A percentile compares a stretch with the other conserved stretches of the same genome.
Evolutionary conservation across 2,113 vertebrate species (phyloP).

Genomic region (Paracanthobrama guichenoti): DNA sequence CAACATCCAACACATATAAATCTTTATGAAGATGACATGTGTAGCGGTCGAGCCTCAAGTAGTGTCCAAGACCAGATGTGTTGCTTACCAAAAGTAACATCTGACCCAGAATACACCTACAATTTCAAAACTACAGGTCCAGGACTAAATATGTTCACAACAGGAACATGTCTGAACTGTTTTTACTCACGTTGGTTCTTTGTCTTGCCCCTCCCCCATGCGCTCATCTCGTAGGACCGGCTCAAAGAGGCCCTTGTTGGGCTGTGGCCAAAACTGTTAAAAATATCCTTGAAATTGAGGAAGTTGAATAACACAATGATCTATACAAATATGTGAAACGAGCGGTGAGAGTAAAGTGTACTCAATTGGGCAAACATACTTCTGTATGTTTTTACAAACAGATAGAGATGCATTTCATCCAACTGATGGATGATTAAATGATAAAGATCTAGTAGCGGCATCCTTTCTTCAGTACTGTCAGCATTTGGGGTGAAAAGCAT

Average conservation of each 20-base stretch:
- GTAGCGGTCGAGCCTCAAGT: neutral
- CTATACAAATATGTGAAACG: neutral
- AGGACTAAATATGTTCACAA: neutral
- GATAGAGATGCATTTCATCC: neutral
- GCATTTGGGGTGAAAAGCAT: neutral
- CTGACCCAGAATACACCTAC: neutral
- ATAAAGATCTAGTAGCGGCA: neutral
- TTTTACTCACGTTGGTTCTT: conserved; percentile 13
- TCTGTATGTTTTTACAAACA: neutral
- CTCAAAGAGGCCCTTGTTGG: conserved; percentile 43
- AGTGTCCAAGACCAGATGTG: neutral
- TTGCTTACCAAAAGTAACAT: neutral
- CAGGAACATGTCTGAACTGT: conserved; percentile 40
- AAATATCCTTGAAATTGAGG: conserved; percentile 40
- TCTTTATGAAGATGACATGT: neutral
- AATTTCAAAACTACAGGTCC: neutral
- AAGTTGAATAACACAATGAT: conserved; percentile 34
- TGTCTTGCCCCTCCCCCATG: conserved; percentile 33
- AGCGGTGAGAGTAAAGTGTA: neutral
- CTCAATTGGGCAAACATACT: neutral
- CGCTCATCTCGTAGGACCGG: conserved; percentile 32
- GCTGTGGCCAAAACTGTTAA: conserved; percentile 21
- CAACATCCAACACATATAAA: too few relatives aligned
- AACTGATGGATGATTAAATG: conserved; percentile 1
- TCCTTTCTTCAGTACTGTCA: neutral